These are phyloP conservation scores for Thereva nobilitata DNA, from an alignment of 2,888 invertebrate species.

Conservation along the genomic window DNA sequence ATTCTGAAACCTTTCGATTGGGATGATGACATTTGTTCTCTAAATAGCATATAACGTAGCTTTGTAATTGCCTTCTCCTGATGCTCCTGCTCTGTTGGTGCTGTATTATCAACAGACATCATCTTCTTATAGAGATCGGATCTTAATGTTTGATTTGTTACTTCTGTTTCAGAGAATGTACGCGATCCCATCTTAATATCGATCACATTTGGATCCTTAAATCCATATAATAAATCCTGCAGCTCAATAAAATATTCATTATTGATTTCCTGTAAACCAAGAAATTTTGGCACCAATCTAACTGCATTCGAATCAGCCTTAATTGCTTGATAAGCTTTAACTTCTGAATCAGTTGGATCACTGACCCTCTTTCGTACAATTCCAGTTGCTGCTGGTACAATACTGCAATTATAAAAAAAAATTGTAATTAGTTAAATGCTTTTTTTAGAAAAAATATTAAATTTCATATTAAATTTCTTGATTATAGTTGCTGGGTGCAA, in stretches of 20 bases:
- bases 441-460: slow-evolving; percentile 4
- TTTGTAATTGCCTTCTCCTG: slow-evolving; percentile 85
- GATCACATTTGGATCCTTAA: slow-evolving; percentile 91
- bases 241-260: slow-evolving; percentile 90
- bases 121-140: slow-evolving; percentile 94
- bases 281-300: slow-evolving; percentile 77
- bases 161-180: slow-evolving; percentile 95
- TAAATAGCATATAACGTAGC: slow-evolving; percentile 94
- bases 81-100: slow-evolving; percentile 85
- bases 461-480: slow-evolving; percentile 12
- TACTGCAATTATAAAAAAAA: slow-evolving; percentile 59
- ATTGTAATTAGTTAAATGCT: background rate
- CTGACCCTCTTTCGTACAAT: slow-evolving; percentile 91
- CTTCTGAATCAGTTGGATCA: slow-evolving; percentile 72
- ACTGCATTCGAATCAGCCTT: slow-evolving; percentile 67
- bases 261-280: slow-evolving; percentile 75
- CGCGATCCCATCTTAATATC: slow-evolving; percentile 97
- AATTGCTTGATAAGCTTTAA: slow-evolving; percentile 78
- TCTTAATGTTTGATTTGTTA: slow-evolving; percentile 81
- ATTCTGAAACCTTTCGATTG: slow-evolving; percentile 93
- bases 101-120: slow-evolving; percentile 85
- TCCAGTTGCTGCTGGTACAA: slow-evolving; percentile 90
- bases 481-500: background rate
- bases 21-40: slow-evolving; percentile 91
- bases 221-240: slow-evolving; percentile 89